phyloP scores from a whole-genome alignment of 2,888 invertebrate genomes.

The Drosophila multiciliata region DNA sequence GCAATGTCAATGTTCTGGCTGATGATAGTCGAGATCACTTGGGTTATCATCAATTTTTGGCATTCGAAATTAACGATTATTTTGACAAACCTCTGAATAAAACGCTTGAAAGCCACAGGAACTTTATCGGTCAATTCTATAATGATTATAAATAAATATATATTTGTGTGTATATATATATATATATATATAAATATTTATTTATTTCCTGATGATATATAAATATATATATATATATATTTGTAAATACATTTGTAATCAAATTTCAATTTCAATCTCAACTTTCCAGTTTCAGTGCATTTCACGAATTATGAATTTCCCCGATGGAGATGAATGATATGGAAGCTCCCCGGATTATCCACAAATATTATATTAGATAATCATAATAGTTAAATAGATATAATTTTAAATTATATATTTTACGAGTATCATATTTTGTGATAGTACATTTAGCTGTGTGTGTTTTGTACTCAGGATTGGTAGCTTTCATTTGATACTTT shows the following conservation, averaged over 20 bases:
- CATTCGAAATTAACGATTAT: conserved; percentile 41
- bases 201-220: no score
- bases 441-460: background rate
- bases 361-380: background rate
- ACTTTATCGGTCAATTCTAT: background rate
- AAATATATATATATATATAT: no score
- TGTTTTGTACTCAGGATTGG: background rate
- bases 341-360: background rate
- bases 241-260: no score
- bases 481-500: background rate
- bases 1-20: conserved; percentile 92
- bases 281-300: no score
- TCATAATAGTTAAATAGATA: background rate
- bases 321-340: background rate
- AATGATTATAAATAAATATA: no score
- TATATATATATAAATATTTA: no score
- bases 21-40: conserved; percentile 93
- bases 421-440: background rate
- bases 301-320: no score
- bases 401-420: background rate
- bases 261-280: no score
- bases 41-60: conserved; percentile 59
- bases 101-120: conserved; percentile 34
- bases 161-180: no score
- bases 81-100: conserved; percentile 38